Evolutionary conservation across 2,888 invertebrate genomes (phyloP), one percentile per base, ranked within the genome.

Genomic region (Ametastegia equiseti): DNA sequence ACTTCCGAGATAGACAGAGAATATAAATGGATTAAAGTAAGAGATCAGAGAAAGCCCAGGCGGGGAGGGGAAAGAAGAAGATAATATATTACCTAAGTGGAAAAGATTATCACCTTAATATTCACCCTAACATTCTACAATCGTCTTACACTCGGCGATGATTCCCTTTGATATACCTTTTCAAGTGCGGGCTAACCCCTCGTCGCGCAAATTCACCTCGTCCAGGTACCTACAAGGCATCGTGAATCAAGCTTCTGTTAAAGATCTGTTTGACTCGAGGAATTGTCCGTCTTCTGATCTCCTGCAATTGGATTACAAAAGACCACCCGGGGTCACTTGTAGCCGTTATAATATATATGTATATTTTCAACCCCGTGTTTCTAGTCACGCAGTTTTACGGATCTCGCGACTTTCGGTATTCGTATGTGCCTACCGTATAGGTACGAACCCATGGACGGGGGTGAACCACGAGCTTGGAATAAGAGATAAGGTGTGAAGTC

Each of bases 71-170:
- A 36, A 4, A n/a, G 39, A 15, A 47, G 71, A 30, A 30, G 39
- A 39, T 13, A 71, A 45, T 71, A n/a, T n/a, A 23, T 47, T 47
- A 71, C 27, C 71, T 13, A 30, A 71, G 71, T 47, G 71, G 71
- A 71, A 71, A 71, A 71, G 47, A 47, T 71, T 33, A 71, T 71
- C 45, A 71, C 45, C 71, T 27, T 47, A 71, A 45, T 71, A 71
- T 71, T 27, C 71, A 71, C 45, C 47, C 71, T 47, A 6, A 67
- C 45, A 71, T 71, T 47, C 30, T 47, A 27, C 71, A 30, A 47
- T 71, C 71, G 47, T 71, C 45, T 71, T 47, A 71, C 11, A 47
- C n/a, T 63, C 47, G 11, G 1, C 30, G 47, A 71, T n/a, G n/a
- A 71, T 71, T 71, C 42, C n/a, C 71, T 71, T 71, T 71, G 71